These are phyloP conservation scores for Geophilus truncorum DNA, from an alignment of 2,888 invertebrate species.

Conservation along the genomic window DNA sequence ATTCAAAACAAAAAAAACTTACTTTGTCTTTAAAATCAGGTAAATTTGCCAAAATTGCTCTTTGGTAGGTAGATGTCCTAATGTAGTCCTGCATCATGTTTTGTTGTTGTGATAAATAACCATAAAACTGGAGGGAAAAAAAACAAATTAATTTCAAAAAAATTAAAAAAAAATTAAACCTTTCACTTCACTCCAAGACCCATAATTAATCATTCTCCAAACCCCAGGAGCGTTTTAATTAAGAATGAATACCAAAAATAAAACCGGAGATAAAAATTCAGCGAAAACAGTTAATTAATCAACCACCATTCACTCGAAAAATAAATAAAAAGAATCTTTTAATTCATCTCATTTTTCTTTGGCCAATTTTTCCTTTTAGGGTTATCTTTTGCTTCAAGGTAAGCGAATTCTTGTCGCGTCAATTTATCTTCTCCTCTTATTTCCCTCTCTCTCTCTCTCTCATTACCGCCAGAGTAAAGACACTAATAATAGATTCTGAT, in stretches of 20 bases:
- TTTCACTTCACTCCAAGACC: no score
- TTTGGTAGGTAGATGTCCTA: constrained; percentile 95
- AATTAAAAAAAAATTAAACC: not conserved
- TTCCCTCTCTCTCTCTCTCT: not conserved
- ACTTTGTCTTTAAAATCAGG: constrained; percentile 73
- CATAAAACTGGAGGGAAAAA: constrained; percentile 76
- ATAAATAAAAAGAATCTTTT: not conserved
- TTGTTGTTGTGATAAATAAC: constrained; percentile 97
- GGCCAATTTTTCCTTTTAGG: not conserved
- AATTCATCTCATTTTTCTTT: not conserved
- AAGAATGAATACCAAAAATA: not conserved
- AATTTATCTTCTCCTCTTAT: not conserved
- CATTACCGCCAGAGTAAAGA: not conserved
- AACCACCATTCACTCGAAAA: not conserved
- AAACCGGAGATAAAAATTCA: not conserved
- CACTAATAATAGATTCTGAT: constrained; percentile 9
- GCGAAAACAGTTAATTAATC: not conserved
- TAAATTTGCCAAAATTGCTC: constrained; percentile 88
- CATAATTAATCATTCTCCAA: constrained; percentile 21
- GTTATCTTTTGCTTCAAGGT: not conserved
- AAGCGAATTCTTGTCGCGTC: not conserved
- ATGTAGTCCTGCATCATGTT: constrained; percentile 99
- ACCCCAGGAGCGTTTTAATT: not conserved
- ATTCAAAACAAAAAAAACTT: constrained; percentile 20
- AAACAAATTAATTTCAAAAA: constrained; percentile 32